Evolutionary conservation across 2,113 vertebrate species (phyloP), one percentile per base, ranked within the genome.

Genomic region (Lepus americanus): DNA sequence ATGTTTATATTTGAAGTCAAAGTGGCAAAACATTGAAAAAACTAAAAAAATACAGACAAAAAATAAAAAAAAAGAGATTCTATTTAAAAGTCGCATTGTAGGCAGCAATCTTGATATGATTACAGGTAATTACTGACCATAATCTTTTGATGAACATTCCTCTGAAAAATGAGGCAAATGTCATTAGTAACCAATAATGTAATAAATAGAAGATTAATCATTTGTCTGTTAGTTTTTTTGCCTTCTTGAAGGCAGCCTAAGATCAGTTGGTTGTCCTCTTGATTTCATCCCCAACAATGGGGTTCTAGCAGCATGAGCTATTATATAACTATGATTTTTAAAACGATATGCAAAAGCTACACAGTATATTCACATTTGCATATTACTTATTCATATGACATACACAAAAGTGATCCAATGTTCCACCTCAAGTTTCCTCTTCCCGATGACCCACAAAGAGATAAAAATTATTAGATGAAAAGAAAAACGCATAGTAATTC

Each of bases 331-430:
- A 64, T 31, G 73, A 92, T 87, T 96, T 94, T 67, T 69, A 84
- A 87, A 93, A 80, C 84, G 64, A 69, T 63, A 95, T 53, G 39
- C 33, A 93, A 92, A 93, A 83, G 74, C n/a, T 82, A 93, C 10
- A 69, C 25, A 94, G 39, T 85, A 33, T 87, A 83, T 80, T 84
- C 81, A 85, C 12, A 87, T 33, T 64, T 92, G 33, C 9, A 67
- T 82, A 70, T 92, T 79, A 59, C 87, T 59, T 66, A 72, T 51
- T 55, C 80, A 89, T 13, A 81, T 33, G 51, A 89, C 39, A 89
- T 89, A 74, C 25, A 84, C 84, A 66, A 88, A 96, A 90, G 73
- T 73, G 53, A 76, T 44, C 23, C 25, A 89, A 53, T 13, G 69
- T 83, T 83, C 51, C 89, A 87, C 53, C n/a, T 89, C 63, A 76